A percentile compares a stretch with the other conserved stretches of the same genome.
Conservation (phyloP, 2,113 vertebrate genomes). For the Stegostoma tigrinum region DNA sequence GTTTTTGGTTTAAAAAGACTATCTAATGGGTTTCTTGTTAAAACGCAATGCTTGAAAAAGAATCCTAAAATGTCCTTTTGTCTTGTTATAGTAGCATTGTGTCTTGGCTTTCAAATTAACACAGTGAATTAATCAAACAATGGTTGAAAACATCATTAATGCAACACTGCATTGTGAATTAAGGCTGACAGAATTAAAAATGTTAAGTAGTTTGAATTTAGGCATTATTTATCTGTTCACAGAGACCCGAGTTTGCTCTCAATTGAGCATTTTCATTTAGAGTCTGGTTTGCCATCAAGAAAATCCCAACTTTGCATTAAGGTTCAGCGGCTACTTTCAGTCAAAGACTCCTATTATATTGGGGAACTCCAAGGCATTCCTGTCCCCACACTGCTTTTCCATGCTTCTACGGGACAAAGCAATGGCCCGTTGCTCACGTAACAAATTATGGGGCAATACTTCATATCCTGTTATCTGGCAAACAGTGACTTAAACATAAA, state of each 20-base stretch:
- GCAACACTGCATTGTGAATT: background rate
- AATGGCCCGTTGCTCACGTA: background rate
- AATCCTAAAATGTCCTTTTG: background rate
- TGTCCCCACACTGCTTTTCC: background rate
- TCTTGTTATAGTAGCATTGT: background rate
- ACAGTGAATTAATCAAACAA: background rate
- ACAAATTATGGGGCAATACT: background rate
- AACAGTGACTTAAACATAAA: background rate
- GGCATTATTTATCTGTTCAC: background rate
- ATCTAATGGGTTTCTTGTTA: background rate
- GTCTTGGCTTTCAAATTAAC: background rate
- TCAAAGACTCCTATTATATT: background rate
- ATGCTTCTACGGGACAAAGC: background rate
- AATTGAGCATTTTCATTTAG: background rate
- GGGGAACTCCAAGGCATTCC: background rate
- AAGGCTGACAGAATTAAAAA: background rate
- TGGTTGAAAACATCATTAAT: background rate
- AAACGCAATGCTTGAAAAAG: background rate
- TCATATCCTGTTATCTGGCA: background rate
- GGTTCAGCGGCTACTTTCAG: background rate
- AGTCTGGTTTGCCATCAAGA: background rate
- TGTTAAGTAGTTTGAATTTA: background rate
- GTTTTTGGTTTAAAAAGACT: background rate
- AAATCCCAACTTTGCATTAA: background rate
- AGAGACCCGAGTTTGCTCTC: background rate